Conservation (phyloP, 2,113 vertebrate genomes). For the Syngnathus scovelli region DNA sequence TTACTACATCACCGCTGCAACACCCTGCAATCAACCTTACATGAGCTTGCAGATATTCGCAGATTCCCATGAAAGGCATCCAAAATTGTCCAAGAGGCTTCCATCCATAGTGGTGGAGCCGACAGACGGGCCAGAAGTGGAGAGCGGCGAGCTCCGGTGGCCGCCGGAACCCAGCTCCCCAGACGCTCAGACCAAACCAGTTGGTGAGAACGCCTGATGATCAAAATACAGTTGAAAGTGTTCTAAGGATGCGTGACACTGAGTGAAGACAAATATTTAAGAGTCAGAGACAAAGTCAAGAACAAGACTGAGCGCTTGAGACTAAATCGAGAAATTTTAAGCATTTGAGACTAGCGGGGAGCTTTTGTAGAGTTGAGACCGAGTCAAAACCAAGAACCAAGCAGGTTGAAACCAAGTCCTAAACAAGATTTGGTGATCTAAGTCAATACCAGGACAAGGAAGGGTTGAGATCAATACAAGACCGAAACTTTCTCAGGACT, state of each 20-base stretch:
- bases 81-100: slow-evolving; percentile 83
- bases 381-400: neutral
- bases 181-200: slow-evolving; percentile 47
- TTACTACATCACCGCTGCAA: neutral
- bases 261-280: neutral
- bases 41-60: slow-evolving; percentile 71
- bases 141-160: slow-evolving; percentile 88
- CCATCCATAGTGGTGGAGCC: slow-evolving; percentile 88
- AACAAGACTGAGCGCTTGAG: neutral
- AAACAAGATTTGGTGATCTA: neutral
- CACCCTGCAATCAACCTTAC: slow-evolving; percentile 39
- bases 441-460: neutral
- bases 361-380: neutral
- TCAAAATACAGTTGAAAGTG: too few species aligned
- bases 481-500: neutral
- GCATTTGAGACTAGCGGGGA: neutral
- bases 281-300: neutral
- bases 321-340: neutral
- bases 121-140: slow-evolving; percentile 76
- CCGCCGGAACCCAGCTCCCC: slow-evolving; percentile 78
- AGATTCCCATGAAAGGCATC: slow-evolving; percentile 77
- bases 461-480: neutral
- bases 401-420: neutral
- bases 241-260: too few species aligned
- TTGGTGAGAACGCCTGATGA: slow-evolving; percentile 31